Evolutionary conservation across 2,113 vertebrate genomes (phyloP).

Genomic region (Ondatra zibethicus): DNA sequence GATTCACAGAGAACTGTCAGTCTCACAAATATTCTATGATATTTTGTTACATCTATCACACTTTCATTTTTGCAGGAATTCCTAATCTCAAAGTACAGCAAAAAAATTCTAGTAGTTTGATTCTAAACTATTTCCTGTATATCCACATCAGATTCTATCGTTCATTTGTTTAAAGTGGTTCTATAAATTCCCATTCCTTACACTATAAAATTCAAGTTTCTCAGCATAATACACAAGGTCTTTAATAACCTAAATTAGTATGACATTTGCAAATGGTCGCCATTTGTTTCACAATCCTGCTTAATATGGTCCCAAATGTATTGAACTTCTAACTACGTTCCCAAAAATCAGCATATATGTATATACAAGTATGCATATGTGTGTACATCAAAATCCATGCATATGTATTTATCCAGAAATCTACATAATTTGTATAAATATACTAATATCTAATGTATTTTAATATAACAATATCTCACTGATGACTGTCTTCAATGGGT

Average conservation of each 20-base stretch:
- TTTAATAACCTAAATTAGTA: constrained; percentile 13
- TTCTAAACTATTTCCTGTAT: neutral
- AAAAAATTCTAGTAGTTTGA: neutral
- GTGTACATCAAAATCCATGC: no score
- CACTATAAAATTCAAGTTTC: neutral
- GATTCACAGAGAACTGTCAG: neutral
- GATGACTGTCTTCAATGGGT: neutral
- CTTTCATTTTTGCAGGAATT: neutral
- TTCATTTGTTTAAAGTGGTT: neutral
- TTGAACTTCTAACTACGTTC: neutral
- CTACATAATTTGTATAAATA: neutral
- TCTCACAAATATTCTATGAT: neutral
- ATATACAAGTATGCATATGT: neutral
- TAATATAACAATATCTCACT: neutral
- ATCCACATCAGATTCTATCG: neutral
- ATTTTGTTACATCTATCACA: neutral
- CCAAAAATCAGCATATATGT: neutral
- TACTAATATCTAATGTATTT: neutral
- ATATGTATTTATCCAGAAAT: neutral
- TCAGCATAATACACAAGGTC: neutral
- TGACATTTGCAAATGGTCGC: neutral
- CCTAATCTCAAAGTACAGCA: neutral
- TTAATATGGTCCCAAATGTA: neutral
- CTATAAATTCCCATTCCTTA: neutral
- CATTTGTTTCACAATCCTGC: neutral